Evolutionary conservation across 64 coral and sea anemone genomes (phyloP).

Genomic region (Dendronephthya gigantea): DNA sequence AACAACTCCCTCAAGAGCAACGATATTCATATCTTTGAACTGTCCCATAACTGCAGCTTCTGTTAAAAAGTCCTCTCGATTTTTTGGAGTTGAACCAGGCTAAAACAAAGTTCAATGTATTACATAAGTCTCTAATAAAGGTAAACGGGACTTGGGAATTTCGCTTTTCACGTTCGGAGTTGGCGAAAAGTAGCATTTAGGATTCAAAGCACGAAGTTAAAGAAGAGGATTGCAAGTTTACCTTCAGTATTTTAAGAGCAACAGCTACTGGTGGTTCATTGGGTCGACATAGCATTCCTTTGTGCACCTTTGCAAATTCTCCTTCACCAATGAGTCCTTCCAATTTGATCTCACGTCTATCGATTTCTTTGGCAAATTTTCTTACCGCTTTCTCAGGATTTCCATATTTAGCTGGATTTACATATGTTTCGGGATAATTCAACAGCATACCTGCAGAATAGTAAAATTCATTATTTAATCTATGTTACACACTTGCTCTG

Average conservation of each 20-base stretch:
- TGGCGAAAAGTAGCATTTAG: too few relatives aligned
- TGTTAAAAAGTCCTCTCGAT: background rate
- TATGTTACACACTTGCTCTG: background rate
- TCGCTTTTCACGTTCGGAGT: too few relatives aligned
- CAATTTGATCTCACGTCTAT: background rate
- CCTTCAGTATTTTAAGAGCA: background rate
- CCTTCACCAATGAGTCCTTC: conserved; percentile 5
- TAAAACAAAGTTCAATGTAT: background rate
- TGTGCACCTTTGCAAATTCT: conserved; percentile 1
- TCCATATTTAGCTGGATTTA: background rate
- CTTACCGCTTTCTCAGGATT: background rate
- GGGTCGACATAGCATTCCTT: conserved; percentile 5
- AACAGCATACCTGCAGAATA: background rate
- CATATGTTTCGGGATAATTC: background rate
- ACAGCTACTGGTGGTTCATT: background rate
- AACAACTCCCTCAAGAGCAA: background rate
- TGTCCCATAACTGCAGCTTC: conserved; percentile 13
- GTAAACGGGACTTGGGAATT: too few relatives aligned
- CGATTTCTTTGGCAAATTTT: conserved; percentile 9
- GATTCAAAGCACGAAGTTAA: too few relatives aligned
- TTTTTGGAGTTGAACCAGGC: background rate
- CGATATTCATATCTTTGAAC: conserved; percentile 9
- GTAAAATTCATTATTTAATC: background rate
- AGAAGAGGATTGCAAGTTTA: background rate
- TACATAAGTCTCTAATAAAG: background rate